A percentile compares a stretch with the other conserved stretches of the same genome.
phyloP scores from a whole-genome alignment of 2,888 invertebrate genomes.

The Sericinus montela region DNA sequence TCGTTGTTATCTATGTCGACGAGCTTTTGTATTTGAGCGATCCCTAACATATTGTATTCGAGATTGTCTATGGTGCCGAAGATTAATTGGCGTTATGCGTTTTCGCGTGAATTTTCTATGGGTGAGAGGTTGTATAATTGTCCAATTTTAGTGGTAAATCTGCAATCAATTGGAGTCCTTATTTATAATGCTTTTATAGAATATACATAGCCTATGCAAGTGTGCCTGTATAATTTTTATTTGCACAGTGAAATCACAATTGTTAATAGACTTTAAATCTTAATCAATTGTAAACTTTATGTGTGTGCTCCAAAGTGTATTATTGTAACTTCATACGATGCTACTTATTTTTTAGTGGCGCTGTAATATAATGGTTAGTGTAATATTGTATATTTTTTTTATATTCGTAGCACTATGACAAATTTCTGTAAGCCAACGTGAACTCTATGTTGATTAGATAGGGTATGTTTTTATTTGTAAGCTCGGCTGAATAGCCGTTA shows the following conservation, averaged over 20 bases:
- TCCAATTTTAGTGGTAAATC: slow-evolving; percentile 9
- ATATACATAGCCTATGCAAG: neutral
- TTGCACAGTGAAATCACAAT: slow-evolving; percentile 5
- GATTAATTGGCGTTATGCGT: neutral
- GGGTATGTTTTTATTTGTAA: slow-evolving; percentile 26
- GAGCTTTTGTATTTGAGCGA: slow-evolving; percentile 5
- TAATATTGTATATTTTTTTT: slow-evolving; percentile 24
- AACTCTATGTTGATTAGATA: slow-evolving; percentile 26
- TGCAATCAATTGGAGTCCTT: neutral
- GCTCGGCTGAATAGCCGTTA: slow-evolving; percentile 15
- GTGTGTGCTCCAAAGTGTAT: slow-evolving; percentile 28
- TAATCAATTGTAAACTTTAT: slow-evolving; percentile 25
- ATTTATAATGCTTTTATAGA: slow-evolving; percentile 5
- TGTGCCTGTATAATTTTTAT: neutral
- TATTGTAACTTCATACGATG: slow-evolving; percentile 9
- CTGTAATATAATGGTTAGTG: slow-evolving; percentile 20
- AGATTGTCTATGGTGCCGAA: neutral
- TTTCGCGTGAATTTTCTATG: no score
- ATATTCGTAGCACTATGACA: slow-evolving; percentile 29
- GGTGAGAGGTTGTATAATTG: neutral
- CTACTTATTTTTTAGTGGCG: slow-evolving; percentile 18
- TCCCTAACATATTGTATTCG: neutral
- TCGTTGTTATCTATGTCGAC: slow-evolving; percentile 1
- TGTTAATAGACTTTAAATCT: slow-evolving; percentile 2
- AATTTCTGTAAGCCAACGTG: slow-evolving; percentile 30